Percentiles rank a stretch among this genome's conserved stretches.
These are phyloP conservation scores for Cactoblastis cactorum DNA, from an alignment of 2,888 invertebrate species.

Conservation along the genomic window DNA sequence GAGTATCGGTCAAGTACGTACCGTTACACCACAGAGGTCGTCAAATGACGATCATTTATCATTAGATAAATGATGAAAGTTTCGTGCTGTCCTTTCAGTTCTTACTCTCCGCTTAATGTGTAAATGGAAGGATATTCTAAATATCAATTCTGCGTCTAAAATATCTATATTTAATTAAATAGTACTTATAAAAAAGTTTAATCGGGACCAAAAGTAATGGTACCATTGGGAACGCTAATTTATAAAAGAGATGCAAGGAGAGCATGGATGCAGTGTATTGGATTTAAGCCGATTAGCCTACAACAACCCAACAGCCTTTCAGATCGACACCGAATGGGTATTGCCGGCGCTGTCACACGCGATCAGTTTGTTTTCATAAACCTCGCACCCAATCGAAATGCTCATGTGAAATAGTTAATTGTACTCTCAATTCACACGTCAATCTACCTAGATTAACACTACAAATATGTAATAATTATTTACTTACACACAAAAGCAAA, in stretches of 20 bases:
- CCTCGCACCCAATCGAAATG: background rate
- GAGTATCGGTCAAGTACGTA: too few relatives aligned
- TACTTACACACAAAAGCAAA: background rate
- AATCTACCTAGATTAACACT: background rate
- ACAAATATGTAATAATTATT: background rate
- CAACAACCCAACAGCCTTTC: conserved; percentile 64
- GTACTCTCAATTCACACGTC: background rate
- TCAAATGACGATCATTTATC: too few relatives aligned
- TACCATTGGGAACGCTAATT: background rate
- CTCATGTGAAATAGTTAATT: conserved; percentile 8
- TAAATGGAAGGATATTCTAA: too few relatives aligned
- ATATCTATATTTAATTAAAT: too few relatives aligned
- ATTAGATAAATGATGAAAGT: too few relatives aligned
- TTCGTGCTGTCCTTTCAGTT: too few relatives aligned
- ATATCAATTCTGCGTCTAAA: too few relatives aligned
- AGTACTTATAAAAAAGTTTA: background rate
- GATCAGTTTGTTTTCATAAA: conserved; percentile 40
- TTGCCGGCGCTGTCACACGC: conserved; percentile 47
- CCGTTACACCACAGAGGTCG: too few relatives aligned
- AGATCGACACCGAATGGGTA: conserved; percentile 19
- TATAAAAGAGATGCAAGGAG: conserved; percentile 39
- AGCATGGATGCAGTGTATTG: conserved; percentile 42
- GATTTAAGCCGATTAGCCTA: conserved; percentile 74
- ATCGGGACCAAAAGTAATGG: background rate
- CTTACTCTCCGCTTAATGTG: too few relatives aligned